Conservation (phyloP, 2,888 invertebrate species). For the Lepidonotus clava region DNA sequence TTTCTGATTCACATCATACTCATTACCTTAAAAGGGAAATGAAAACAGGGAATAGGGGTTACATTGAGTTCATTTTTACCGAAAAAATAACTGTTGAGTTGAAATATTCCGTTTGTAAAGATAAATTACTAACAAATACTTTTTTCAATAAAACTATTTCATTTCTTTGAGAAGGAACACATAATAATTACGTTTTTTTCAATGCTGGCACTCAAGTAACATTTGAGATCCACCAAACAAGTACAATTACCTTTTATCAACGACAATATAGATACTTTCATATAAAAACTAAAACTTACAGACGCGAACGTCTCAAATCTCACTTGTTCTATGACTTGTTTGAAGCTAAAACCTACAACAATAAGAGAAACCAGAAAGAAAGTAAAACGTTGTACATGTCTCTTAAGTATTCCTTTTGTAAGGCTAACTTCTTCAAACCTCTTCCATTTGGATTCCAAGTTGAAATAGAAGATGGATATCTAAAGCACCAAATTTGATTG, state of each 20-base stretch:
- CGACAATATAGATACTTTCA: slow-evolving; percentile 27
- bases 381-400: background rate
- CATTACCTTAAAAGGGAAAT: background rate
- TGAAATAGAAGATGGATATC: slow-evolving; percentile 42
- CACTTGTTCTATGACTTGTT: slow-evolving; percentile 5
- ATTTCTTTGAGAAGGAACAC: background rate
- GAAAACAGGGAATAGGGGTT: background rate
- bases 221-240: slow-evolving; percentile 45
- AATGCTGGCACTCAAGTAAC: background rate
- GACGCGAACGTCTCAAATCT: slow-evolving; percentile 13
- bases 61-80: background rate
- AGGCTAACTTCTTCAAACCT: background rate
- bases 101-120: background rate
- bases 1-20: background rate
- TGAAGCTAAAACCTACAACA: slow-evolving; percentile 37
- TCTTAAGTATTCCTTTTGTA: background rate
- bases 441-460: slow-evolving; percentile 1
- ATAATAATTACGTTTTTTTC: background rate
- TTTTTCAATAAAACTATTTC: background rate
- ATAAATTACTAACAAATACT: background rate
- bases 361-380: slow-evolving; percentile 16
- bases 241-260: slow-evolving; percentile 28
- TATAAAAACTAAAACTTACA: slow-evolving; percentile 19
- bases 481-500: slow-evolving; percentile 52
- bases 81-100: background rate